Base-by-base conservation (phyloP, 2,888 invertebrate genomes). In the Lingula anatina region DNA sequence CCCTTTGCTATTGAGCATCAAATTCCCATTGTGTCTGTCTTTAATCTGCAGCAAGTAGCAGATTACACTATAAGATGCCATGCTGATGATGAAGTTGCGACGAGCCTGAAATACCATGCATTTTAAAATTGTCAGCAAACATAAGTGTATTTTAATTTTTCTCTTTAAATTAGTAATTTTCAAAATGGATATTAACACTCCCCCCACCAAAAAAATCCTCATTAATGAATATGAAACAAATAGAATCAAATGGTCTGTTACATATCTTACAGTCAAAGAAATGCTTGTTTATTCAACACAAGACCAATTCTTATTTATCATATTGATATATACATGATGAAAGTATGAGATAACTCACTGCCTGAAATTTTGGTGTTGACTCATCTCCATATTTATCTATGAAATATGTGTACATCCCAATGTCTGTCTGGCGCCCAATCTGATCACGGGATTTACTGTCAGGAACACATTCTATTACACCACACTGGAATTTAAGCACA, bases 381-480 rank as follows among this genome's bases (percentile, higher is more conserved):
- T 97, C 97, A 64, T 99, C 97, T 5, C 83, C 81, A 1, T 95
- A 95, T 65, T 92, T 92, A 59, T 78, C 75, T 48, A 78, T 68
- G 61, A 81, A 99, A 73, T 97, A 97, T 73, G 99, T 94, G 76
- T 93, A 95, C 83, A 99, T 70, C 52, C 79, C 79, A 50, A 92
- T 91, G 75, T 96, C 96, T 0, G 97, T 99, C 76, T 95, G 94
- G 20, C 96, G 82, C 3, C 99, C 99, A 26, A 99, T 83, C 76
- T 99, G 97, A 76, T 99, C 99, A 3, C 99, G 84, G 0, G 97
- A 97, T 76, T 96, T 97, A 2, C 97, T 95, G 80, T 99, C 90
- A 0, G 99, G 99, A n/a, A 99, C 99, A 77, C 99, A 99, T 77
- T 99, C 99, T 69, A 99, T 99, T 0, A 99, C 99, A 47, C 99